phyloP scores from a whole-genome alignment of 2,888 invertebrate species.

The Venusia cambrica region DNA sequence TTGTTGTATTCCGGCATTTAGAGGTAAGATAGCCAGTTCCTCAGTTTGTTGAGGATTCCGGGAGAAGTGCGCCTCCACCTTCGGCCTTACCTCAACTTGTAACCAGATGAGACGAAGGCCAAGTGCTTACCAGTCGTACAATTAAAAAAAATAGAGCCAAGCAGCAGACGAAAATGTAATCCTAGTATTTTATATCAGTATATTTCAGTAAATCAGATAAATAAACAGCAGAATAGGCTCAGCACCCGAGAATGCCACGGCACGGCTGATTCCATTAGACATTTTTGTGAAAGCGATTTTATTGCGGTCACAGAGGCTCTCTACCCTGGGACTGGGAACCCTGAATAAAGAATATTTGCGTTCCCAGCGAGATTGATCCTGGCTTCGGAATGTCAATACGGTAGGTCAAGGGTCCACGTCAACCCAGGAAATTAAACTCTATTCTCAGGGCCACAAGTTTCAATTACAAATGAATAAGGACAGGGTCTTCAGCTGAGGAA shows the following conservation, averaged over 20 bases:
- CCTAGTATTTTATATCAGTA: background rate
- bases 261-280: constrained; percentile 73
- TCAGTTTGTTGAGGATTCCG: too few species aligned
- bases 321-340: constrained; percentile 27
- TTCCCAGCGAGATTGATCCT: constrained; percentile 35
- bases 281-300: constrained; percentile 61
- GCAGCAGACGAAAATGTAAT: too few species aligned
- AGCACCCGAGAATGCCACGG: constrained; percentile 27
- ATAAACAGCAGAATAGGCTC: constrained; percentile 23
- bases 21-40: too few species aligned
- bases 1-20: too few species aligned
- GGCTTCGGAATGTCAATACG: constrained; percentile 33
- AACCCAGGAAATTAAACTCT: constrained; percentile 15
- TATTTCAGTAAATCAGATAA: background rate
- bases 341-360: constrained; percentile 36
- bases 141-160: too few species aligned
- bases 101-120: too few species aligned
- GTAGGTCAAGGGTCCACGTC: constrained; percentile 27
- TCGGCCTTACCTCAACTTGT: too few species aligned
- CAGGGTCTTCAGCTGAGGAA: constrained; percentile 22
- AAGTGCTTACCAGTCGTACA: too few species aligned
- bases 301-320: constrained; percentile 43
- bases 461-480: constrained; percentile 15
- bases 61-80: too few species aligned
- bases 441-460: constrained; percentile 1